Evolutionary conservation across 2,888 invertebrate species (phyloP).

Genomic region (Diachrysia chrysitis): DNA sequence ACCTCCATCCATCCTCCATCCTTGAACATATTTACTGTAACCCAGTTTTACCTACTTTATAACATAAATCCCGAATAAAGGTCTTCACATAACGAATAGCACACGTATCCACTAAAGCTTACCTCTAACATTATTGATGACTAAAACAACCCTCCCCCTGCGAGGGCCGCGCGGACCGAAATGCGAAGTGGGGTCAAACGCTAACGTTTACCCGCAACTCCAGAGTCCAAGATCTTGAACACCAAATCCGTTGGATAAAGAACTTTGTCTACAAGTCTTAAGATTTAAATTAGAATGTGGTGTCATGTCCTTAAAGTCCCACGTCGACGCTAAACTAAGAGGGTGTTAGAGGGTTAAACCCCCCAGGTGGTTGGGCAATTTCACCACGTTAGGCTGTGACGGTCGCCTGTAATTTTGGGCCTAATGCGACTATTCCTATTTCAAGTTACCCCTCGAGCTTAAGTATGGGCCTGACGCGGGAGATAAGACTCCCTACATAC

Average conservation of each 20-base stretch:
- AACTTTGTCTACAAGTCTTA: conserved; percentile 24
- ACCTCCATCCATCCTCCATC: too few relatives aligned
- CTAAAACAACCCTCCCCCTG: conserved; percentile 79
- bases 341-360: conserved; percentile 79
- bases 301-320: conserved; percentile 60
- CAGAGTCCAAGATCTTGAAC: conserved; percentile 53
- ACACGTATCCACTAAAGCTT: conserved; percentile 79
- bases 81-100: conserved; percentile 64
- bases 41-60: neutral
- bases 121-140: conserved; percentile 88
- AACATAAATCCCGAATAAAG: conserved; percentile 35
- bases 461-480: conserved; percentile 83
- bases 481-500: conserved; percentile 78
- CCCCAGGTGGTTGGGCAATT: conserved; percentile 87
- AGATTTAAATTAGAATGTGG: conserved; percentile 48
- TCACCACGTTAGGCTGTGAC: conserved; percentile 88
- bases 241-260: conserved; percentile 20
- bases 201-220: conserved; percentile 74
- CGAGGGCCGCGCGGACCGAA: conserved; percentile 73
- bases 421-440: conserved; percentile 89
- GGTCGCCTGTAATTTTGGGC: conserved; percentile 88
- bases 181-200: conserved; percentile 88
- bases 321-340: conserved; percentile 58
- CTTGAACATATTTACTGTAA: neutral
- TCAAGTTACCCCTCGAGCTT: conserved; percentile 85